A percentile compares a stretch with the other conserved stretches of the same genome.
Conservation (phyloP, 1,140 invertebrate species). For the Dufourea novaeangliae region DNA sequence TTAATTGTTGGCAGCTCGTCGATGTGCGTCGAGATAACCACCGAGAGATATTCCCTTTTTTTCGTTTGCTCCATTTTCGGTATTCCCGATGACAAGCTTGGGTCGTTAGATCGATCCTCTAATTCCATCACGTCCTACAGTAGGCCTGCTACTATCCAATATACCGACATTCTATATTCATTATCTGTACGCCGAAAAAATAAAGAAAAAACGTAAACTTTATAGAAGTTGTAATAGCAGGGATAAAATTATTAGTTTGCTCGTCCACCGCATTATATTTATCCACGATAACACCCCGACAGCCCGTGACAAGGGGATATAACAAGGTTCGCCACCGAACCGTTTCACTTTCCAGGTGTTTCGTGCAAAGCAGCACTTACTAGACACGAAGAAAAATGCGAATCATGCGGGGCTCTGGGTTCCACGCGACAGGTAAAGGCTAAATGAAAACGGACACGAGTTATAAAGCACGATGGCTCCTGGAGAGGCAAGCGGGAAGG, state of each 20-base stretch:
- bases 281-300: too few relatives aligned
- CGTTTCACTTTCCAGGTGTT: constrained; percentile 1
- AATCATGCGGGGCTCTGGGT: constrained; percentile 19
- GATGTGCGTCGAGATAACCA: constrained; percentile 40
- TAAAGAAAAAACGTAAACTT: too few relatives aligned
- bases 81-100: background rate
- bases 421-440: background rate
- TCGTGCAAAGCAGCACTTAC: constrained; percentile 9
- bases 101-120: background rate
- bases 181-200: too few relatives aligned
- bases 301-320: too few relatives aligned
- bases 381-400: background rate
- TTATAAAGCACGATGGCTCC: constrained; percentile 9
- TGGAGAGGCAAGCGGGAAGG: too few relatives aligned
- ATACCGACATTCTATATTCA: too few relatives aligned
- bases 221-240: too few relatives aligned
- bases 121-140: background rate
- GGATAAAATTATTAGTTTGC: too few relatives aligned
- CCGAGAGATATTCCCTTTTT: constrained; percentile 17
- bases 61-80: background rate
- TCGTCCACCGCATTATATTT: too few relatives aligned
- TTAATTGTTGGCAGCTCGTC: constrained; percentile 73
- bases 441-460: constrained; percentile 23
- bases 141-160: background rate
- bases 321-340: too few relatives aligned